phyloP scores from a whole-genome alignment of 2,113 vertebrate genomes.

The Loxodonta africana region DNA sequence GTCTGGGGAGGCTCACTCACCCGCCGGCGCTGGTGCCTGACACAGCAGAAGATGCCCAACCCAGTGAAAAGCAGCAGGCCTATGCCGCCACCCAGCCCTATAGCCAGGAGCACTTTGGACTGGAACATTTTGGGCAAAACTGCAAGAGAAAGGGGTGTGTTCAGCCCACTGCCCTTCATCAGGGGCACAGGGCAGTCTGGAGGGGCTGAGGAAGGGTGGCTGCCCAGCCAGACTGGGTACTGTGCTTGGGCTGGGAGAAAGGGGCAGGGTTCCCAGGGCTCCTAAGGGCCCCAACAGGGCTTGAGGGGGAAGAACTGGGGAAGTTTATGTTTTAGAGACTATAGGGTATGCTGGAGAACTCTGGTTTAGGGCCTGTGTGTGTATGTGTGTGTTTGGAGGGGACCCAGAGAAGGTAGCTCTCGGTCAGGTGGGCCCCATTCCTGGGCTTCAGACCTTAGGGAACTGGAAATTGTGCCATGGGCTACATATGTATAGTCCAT shows the following conservation, averaged over 20 bases:
- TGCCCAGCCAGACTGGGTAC: background rate
- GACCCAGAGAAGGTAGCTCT: background rate
- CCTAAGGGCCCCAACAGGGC: background rate
- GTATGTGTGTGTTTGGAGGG: background rate
- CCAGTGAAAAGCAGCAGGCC: constrained; percentile 56
- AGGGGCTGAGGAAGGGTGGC: background rate
- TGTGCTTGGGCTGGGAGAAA: background rate
- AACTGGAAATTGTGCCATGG: background rate
- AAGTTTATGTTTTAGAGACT: background rate
- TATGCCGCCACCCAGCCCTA: background rate
- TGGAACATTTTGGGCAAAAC: background rate
- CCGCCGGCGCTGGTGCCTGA: constrained; percentile 74
- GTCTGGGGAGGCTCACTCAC: constrained; percentile 81
- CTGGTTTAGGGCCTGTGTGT: too few relatives aligned
- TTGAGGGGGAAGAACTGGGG: background rate
- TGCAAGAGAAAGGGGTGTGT: background rate
- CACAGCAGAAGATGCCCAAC: constrained; percentile 64
- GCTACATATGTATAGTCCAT: background rate
- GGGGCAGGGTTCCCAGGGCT: background rate
- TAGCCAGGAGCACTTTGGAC: background rate
- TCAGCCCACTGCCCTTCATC: background rate
- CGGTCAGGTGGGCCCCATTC: background rate
- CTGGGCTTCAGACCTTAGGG: background rate
- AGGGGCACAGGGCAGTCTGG: background rate
- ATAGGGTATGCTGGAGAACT: background rate